phyloP scores from a whole-genome alignment of 2,113 vertebrate species.

The Eurypyga helias region DNA sequence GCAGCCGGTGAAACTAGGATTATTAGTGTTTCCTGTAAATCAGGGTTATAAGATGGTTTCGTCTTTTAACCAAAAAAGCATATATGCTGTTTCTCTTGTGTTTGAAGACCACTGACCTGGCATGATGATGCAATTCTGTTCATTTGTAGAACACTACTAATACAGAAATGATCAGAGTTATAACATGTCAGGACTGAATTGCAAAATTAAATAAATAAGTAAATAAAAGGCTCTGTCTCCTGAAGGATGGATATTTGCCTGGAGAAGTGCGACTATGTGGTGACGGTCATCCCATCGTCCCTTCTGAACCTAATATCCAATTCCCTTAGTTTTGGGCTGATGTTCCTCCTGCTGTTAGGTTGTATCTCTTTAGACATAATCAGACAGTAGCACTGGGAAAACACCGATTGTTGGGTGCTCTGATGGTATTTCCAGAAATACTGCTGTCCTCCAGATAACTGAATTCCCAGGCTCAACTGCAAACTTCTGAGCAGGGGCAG shows the following conservation, averaged over 20 bases:
- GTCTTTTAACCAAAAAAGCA: neutral
- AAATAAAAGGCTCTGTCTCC: neutral
- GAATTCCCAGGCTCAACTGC: slow-evolving; percentile 9
- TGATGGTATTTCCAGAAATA: slow-evolving; percentile 38
- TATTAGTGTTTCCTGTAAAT: neutral
- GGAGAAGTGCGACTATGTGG: neutral
- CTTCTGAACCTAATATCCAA: neutral
- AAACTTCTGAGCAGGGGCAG: slow-evolving; percentile 1
- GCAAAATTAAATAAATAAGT: neutral
- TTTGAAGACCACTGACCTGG: neutral
- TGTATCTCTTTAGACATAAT: neutral
- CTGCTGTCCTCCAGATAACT: slow-evolving; percentile 17
- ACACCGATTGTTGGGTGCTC: neutral
- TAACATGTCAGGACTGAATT: accelerated
- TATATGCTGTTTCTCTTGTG: neutral
- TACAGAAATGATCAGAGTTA: neutral
- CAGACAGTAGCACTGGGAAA: neutral
- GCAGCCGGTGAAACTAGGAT: neutral
- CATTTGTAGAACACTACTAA: accelerated
- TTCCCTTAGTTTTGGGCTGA: neutral
- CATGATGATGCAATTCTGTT: neutral
- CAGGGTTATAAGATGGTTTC: neutral
- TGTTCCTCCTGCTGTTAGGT: neutral
- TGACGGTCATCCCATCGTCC: neutral
- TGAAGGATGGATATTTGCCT: neutral